These are phyloP conservation scores for Menidia beryllina DNA, from an alignment of 2,113 vertebrate species.

Conservation along the genomic window DNA sequence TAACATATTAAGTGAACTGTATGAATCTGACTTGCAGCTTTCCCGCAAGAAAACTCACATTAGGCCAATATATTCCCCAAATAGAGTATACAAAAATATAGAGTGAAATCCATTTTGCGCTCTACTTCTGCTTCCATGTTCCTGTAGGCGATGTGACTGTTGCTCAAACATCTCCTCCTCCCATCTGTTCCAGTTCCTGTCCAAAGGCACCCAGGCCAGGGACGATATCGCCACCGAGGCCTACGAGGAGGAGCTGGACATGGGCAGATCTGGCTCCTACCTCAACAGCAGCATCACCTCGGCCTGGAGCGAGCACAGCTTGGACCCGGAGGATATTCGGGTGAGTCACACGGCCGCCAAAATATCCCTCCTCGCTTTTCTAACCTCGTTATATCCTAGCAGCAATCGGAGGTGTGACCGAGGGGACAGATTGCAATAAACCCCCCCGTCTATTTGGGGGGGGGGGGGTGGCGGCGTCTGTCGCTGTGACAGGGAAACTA, in stretches of 20 bases:
- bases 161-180: constrained; percentile 20
- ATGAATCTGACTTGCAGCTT: not conserved
- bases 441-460: too few relatives aligned
- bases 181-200: constrained; percentile 86
- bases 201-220: constrained; percentile 91
- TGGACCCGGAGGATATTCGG: constrained; percentile 98
- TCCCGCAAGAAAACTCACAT: not conserved
- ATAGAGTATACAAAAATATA: not conserved
- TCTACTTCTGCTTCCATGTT: too few relatives aligned
- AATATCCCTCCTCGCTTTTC: not conserved
- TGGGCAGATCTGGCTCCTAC: constrained; percentile 96
- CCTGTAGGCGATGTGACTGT: not conserved
- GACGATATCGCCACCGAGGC: constrained; percentile 96
- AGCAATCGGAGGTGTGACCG: not conserved
- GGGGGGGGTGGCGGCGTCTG: too few relatives aligned
- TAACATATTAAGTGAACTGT: not conserved
- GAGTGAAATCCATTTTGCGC: too few relatives aligned
- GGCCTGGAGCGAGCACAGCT: constrained; percentile 97
- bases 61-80: not conserved
- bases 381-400: not conserved
- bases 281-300: constrained; percentile 98
- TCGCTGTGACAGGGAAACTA: too few relatives aligned
- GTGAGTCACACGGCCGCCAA: constrained; percentile 74
- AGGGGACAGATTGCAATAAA: not conserved
- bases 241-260: constrained; percentile 97